Percentiles rank a stretch among this genome's conserved stretches.
Evolutionary conservation across 2,113 vertebrate genomes (phyloP).

Genomic region (Nanorana parkeri): DNA sequence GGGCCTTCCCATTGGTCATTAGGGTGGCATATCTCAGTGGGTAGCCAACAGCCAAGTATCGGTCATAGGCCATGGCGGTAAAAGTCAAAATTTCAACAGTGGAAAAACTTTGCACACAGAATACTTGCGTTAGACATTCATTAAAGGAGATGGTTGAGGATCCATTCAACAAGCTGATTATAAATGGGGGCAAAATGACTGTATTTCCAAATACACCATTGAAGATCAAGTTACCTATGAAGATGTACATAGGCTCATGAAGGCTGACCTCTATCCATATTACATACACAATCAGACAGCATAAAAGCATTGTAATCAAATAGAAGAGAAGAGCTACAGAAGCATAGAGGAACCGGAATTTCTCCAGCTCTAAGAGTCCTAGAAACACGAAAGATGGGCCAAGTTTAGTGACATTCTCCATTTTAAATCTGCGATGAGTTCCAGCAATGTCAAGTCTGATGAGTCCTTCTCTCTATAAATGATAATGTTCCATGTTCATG

Average conservation of each 20-base stretch:
- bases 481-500: no score
- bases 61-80: conserved; percentile 19
- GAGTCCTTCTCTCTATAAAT: no score
- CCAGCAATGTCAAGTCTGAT: background rate
- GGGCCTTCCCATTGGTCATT: conserved; percentile 4
- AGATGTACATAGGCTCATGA: conserved; percentile 35
- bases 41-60: conserved; percentile 18
- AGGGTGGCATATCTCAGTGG: conserved; percentile 16
- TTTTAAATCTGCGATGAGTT: background rate
- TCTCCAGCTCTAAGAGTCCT: conserved; percentile 13
- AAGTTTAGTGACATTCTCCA: background rate
- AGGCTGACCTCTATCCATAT: background rate
- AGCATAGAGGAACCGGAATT: background rate
- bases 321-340: background rate
- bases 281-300: background rate
- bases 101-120: background rate
- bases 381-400: background rate
- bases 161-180: background rate
- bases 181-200: background rate
- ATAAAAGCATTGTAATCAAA: background rate
- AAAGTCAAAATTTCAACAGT: background rate
- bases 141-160: background rate
- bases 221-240: conserved; percentile 4
- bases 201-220: conserved; percentile 10
- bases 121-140: background rate